Evolutionary conservation across 2,113 vertebrate genomes (phyloP), one percentile per base, ranked within the genome.

Genomic region (Megaptera novaeangliae): DNA sequence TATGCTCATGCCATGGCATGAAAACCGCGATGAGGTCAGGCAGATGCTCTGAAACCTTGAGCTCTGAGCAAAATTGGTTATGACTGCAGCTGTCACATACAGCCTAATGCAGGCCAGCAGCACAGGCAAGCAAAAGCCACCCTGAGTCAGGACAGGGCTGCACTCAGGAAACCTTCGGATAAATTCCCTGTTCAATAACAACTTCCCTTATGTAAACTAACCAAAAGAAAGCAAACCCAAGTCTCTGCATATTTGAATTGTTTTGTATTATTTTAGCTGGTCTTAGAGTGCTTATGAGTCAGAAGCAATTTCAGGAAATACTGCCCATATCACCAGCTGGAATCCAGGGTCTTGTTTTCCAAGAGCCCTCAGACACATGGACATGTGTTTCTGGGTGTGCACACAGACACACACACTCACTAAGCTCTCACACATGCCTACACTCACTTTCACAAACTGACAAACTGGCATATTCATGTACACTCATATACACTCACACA

Each of bases 191-290:
- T 68, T 61, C 63, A 74, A 3, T 75, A 75, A 87, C 23, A 94
- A 83, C 29, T 89, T 83, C 66, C 61, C 68, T 80, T 49, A 18
- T 59, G 17, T 92, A 92, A 92, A 90, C 69, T 13, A 2, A 46
- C 69, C 75, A 21, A 29, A 36, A 29, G 68, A 39, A 11, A n/a
- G 36, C 9, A 63, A 92, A n/a, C 66, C 69, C 55, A 63, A 71
- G 57, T 92, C 93, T 92, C 91, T 57, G 59, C 27, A 74, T 69
- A 71, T 83, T 55, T 72, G 74, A 74, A 90, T 96, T 96, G 61
- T 72, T 91, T 80, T 61, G 10, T 88, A 63, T 97, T 92, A 64
- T 75, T 90, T 85, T 95, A 96, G 78, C 93, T 92, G 83, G 46
- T 68, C 27, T n/a, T 41, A 34, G 68, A 68, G 82, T 71, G 44